Base-by-base conservation (phyloP, 2,888 invertebrate genomes). In the Caenorhabditis sp. region DNA sequence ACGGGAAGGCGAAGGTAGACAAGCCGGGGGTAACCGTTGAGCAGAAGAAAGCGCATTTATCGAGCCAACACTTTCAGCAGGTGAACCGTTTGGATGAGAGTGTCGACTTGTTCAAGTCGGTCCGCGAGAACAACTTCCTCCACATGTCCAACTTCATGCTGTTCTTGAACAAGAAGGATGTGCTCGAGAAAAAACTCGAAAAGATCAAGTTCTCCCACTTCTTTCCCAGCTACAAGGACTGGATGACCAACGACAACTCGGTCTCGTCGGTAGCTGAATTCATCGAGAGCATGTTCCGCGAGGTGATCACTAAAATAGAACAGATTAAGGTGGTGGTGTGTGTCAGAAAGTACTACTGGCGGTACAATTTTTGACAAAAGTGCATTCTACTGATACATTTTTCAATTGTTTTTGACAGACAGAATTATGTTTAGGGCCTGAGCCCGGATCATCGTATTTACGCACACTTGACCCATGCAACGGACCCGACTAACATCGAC, bases 91-190 rank as follows among this genome's bases (percentile, higher is more conserved):
- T 81, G 13, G 66, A 73, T 7, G 81, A 81, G 11, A 62, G 62
- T 2, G 68, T 79, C 6, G 70, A 81, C 13, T 43, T 81, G n/a
- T 81, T 81, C 72, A 62, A 45, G 17, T 74, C 76, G 15, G 62
- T 79, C 22, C 72, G 63, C 1, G 45, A 76, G 11, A 79, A 76
- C 46, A 53, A 46, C n/a, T 81, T 79, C 20, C 75, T 81, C n/a
- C 46, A 48, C 24, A 58, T 46, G n/a, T 65, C 78, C 2, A 63
- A 68, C 20, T 77, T 81, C 62, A 77, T 81, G 73, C 66, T 81
- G 6, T 79, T 81, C 37, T 66, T 81, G 30, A 81, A 81, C 68
- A 81, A 81, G 41, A 43, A 37, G 20, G 81, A 81, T 59, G 46
- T 81, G 13, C 63, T 81, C 41, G 39, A 35, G 9, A 56, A 65